Percentiles rank a stretch among this genome's conserved stretches.
phyloP scores from a whole-genome alignment of 2,113 vertebrate genomes.

The Leiothrix lutea region DNA sequence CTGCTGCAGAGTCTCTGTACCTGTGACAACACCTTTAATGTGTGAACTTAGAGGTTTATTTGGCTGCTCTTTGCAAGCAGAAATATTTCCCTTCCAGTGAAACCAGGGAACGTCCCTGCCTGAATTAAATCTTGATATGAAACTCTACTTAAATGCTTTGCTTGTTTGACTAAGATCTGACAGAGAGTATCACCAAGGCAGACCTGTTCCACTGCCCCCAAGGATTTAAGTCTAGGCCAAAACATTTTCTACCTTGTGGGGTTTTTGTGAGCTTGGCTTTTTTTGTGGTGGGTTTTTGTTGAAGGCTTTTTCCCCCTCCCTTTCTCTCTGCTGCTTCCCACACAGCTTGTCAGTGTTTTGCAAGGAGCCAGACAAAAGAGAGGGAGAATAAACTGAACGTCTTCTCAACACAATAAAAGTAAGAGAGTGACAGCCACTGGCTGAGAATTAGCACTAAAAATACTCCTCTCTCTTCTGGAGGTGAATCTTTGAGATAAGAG shows the following conservation, averaged over 20 bases:
- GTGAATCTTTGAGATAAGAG: background rate
- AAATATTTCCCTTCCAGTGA: background rate
- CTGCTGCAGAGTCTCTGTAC: background rate
- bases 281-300: background rate
- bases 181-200: background rate
- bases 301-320: background rate
- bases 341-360: background rate
- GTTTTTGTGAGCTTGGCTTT: background rate
- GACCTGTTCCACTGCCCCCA: background rate
- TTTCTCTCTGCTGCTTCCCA: background rate
- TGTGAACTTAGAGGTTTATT: background rate
- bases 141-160: background rate
- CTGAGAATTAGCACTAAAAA: slow-evolving; percentile 6
- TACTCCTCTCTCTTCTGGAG: background rate
- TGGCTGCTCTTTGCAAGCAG: background rate
- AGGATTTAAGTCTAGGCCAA: background rate
- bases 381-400: background rate
- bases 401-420: background rate
- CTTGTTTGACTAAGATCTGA: background rate
- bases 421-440: background rate
- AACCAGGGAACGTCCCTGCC: background rate
- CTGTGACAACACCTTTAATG: accelerated
- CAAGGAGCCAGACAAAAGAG: background rate
- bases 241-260: background rate
- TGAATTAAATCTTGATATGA: background rate